A percentile compares a stretch with the other conserved stretches of the same genome.
These are phyloP conservation scores for Eustalomyia histrio DNA, from an alignment of 2,888 invertebrate genomes.

Conservation along the genomic window DNA sequence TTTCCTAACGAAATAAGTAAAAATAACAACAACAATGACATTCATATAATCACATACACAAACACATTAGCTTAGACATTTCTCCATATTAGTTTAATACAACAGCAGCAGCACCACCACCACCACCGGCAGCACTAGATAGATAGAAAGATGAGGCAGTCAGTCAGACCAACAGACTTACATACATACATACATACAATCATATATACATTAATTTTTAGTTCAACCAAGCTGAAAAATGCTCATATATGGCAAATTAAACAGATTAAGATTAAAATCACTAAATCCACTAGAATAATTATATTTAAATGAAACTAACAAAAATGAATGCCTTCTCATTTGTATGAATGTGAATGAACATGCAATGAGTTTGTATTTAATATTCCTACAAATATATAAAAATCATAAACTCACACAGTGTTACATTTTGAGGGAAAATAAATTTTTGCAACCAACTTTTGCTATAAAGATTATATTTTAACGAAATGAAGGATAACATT, in stretches of 20 bases:
- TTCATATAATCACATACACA: not conserved
- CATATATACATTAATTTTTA: conserved; percentile 60
- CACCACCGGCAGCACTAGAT: no score
- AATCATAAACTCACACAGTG: not conserved
- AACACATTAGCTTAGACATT: not conserved
- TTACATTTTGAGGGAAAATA: not conserved
- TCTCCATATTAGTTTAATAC: no score
- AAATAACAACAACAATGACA: conserved; percentile 21
- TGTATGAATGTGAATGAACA: not conserved
- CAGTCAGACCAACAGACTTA: not conserved
- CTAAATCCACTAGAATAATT: conserved; percentile 64
- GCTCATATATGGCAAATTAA: conserved; percentile 66
- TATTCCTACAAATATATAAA: not conserved
- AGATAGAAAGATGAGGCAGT: no score
- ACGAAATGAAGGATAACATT: no score
- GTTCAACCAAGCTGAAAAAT: conserved; percentile 62
- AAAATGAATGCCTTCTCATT: conserved; percentile 32
- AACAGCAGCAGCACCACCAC: no score
- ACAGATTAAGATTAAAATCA: conserved; percentile 65
- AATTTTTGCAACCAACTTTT: not conserved
- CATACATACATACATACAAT: conserved; percentile 33
- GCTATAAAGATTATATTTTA: not conserved
- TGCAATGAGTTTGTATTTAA: not conserved
- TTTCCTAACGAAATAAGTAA: conserved; percentile 49
- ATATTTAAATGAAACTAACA: conserved; percentile 62